These are phyloP conservation scores for Hexactinellida sp. DNA, from an alignment of 37 sponge, comb jelly and placozoan species.

Conservation along the genomic window DNA sequence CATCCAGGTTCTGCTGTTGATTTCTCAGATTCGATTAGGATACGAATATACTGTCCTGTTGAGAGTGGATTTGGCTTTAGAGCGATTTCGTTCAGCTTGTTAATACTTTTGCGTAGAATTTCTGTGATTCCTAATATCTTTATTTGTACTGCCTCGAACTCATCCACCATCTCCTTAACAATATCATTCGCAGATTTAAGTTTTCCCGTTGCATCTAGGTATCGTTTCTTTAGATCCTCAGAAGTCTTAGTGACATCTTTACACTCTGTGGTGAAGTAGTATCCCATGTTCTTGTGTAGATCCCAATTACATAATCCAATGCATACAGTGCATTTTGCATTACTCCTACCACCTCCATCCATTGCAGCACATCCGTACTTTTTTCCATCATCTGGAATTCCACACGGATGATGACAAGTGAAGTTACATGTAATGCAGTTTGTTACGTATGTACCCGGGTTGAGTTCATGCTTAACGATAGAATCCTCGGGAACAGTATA, in stretches of 20 bases:
- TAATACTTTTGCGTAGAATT: background rate
- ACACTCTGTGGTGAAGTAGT: background rate
- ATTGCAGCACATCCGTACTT: constrained; percentile 24
- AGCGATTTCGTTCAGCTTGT: background rate
- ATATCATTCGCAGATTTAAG: background rate
- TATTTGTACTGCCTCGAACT: background rate
- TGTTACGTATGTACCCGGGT: constrained; percentile 11
- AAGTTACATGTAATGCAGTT: constrained; percentile 28
- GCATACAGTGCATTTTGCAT: background rate
- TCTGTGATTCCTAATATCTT: background rate
- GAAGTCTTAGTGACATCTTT: background rate
- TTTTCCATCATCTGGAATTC: background rate
- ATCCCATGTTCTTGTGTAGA: background rate
- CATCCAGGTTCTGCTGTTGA: background rate
- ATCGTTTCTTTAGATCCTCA: background rate
- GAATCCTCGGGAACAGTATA: background rate
- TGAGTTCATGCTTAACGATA: background rate
- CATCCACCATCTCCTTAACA: background rate
- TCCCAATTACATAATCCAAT: background rate
- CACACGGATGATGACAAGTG: constrained; percentile 23
- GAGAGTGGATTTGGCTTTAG: background rate
- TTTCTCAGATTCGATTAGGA: background rate
- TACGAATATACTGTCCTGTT: background rate
- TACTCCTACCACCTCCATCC: background rate
- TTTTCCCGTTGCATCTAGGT: background rate